Evolutionary conservation across 23 tunicate species (phyloP).

Genomic region (Botrylloides violaceus): DNA sequence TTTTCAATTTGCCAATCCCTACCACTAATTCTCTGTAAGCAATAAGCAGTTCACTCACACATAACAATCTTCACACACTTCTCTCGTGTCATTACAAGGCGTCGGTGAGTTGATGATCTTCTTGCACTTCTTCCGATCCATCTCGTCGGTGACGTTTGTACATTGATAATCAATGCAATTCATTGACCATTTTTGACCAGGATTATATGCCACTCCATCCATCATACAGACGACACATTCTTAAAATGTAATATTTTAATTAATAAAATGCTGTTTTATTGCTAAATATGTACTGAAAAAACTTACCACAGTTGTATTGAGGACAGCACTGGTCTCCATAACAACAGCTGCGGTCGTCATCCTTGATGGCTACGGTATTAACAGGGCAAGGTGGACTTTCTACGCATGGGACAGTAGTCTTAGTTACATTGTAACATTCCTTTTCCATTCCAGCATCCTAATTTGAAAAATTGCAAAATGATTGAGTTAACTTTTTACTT

Average conservation of each 20-base stretch:
- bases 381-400: slow-evolving; percentile 22
- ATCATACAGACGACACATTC: slow-evolving; percentile 31
- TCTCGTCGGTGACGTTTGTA: slow-evolving; percentile 18
- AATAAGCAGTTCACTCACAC: too few species aligned
- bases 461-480: too few species aligned
- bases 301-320: slow-evolving; percentile 31
- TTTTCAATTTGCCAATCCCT: too few species aligned
- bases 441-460: slow-evolving; percentile 31
- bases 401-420: slow-evolving; percentile 14
- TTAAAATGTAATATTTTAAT: too few species aligned
- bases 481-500: too few species aligned
- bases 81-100: slow-evolving; percentile 34
- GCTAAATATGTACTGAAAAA: too few species aligned
- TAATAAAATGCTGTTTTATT: too few species aligned
- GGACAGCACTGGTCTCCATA: slow-evolving; percentile 30
- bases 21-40: too few species aligned
- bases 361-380: slow-evolving; percentile 19
- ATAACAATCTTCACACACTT: slow-evolving; percentile 36
- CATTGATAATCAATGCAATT: slow-evolving; percentile 41
- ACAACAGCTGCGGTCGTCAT: slow-evolving; percentile 45
- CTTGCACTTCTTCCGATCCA: slow-evolving; percentile 28
- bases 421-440: slow-evolving; percentile 50
- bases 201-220: slow-evolving; percentile 20
- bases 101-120: not conserved
- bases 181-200: slow-evolving; percentile 38